Base-by-base conservation (phyloP, 2,113 vertebrate genomes). In the Microtus richardsoni region DNA sequence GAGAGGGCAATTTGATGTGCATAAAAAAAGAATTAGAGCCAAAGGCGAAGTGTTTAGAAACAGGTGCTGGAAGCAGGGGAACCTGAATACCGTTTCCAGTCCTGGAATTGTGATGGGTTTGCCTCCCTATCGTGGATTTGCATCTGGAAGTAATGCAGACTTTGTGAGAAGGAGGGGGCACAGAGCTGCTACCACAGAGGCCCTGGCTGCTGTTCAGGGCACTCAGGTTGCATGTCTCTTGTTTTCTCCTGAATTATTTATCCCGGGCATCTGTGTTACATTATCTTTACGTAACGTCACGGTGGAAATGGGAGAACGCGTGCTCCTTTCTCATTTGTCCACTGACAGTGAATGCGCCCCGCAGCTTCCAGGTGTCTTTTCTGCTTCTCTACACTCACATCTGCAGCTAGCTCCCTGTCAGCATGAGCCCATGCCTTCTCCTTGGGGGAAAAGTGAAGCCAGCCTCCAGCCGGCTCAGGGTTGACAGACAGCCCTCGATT, bases 161-260 rank as follows among this genome's bases (percentile, higher is more conserved):
- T 96, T 74, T 96, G 92, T 91, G 54, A 85, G 88, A 86, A 95
- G 89, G 97, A 96, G 4, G 3, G 75, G 68, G 79, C 73, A 41
- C n/a, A 28, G 79, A 89, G 90, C 75, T 95, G 91, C 79, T 95
- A 89, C 88, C 14, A 39, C 91, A 9, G 0, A 91, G 73, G 80
- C n/a, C 17, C 85, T 97, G 95, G 96, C 96, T 97, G 89, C 26
- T 28, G 62, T 94, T 97, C 96, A 94, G 13, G 41, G 71, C 49
- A 89, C 58, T 94, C 13, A 0, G 52, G 33, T 94, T 97, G 97
- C 92, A 94, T 93, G 89, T 75, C n/a, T 89, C 93, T 97, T 96
- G 93, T 95, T 98, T 97, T 66, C n/a, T 78, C 39, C 77, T 98
- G 95, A 98, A 98, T 98, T 98, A 98, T 98, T 98, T 75, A 98